Evolutionary conservation across 2,888 invertebrate genomes (phyloP).

Genomic region (Cancer borealis): DNA sequence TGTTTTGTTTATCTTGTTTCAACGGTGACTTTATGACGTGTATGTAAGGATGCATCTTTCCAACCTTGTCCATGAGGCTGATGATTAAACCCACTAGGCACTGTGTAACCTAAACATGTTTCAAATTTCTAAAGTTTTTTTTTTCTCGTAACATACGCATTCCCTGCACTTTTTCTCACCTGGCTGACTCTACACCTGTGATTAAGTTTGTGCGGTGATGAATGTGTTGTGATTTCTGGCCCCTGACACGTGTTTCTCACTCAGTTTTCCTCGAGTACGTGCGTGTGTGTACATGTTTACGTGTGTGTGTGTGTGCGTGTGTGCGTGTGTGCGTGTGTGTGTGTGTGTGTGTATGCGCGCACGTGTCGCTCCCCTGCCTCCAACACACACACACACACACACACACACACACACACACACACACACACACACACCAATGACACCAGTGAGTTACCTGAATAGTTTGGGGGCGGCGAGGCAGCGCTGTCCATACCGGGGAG

Average conservation of each 20-base stretch:
- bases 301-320: background rate
- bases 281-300: background rate
- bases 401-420: conserved; percentile 33
- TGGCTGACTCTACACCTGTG: background rate
- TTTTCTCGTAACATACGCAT: background rate
- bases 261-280: background rate
- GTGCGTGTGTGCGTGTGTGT: background rate
- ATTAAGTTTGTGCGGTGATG: background rate
- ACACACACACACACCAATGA: background rate
- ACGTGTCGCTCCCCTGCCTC: background rate
- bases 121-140: background rate
- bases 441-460: conserved; percentile 53
- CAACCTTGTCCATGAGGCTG: too few species aligned
- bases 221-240: background rate
- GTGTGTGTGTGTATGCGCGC: background rate
- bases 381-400: background rate
- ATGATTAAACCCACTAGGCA: background rate
- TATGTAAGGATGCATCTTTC: too few species aligned
- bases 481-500: conserved; percentile 61
- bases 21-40: background rate
- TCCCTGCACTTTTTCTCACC: background rate
- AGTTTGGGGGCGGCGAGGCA: conserved; percentile 62
- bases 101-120: background rate
- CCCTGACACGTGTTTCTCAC: background rate
- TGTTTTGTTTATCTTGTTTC: background rate